A percentile compares a stretch with the other conserved stretches of the same genome.
Conservation (phyloP, 2,888 invertebrate genomes). For the Tryphoninae sp. region DNA sequence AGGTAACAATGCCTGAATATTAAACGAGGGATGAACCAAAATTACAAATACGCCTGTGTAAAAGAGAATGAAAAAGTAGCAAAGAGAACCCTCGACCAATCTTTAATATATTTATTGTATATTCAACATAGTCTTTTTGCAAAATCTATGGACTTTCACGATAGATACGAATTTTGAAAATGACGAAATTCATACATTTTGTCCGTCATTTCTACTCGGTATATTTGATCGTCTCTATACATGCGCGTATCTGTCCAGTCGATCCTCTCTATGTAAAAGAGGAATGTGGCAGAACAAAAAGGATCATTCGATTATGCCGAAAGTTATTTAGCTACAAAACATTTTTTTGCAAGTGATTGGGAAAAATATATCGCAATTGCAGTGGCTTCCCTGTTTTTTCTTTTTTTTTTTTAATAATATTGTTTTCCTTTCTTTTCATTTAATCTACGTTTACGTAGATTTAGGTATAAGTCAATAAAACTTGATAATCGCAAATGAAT, state of each 20-base stretch:
- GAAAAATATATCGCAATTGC: slow-evolving; percentile 29
- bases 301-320: slow-evolving; percentile 46
- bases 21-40: slow-evolving; percentile 2
- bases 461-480: slow-evolving; percentile 23
- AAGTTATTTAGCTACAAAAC: slow-evolving; percentile 1
- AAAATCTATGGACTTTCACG: slow-evolving; percentile 34
- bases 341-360: slow-evolving; percentile 29
- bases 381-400: neutral
- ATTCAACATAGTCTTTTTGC: slow-evolving; percentile 34
- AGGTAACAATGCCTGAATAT: neutral
- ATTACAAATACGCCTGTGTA: slow-evolving; percentile 4
- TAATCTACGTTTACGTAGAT: neutral
- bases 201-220: neutral
- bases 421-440: neutral
- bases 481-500: slow-evolving; percentile 26
- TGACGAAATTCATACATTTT: slow-evolving; percentile 10
- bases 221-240: slow-evolving; percentile 8
- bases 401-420: slow-evolving; percentile 2
- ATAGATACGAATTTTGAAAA: slow-evolving; percentile 41
- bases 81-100: slow-evolving; percentile 31
- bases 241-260: slow-evolving; percentile 30
- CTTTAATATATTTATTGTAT: slow-evolving; percentile 54
- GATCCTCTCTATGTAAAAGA: slow-evolving; percentile 46
- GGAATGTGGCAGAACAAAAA: slow-evolving; percentile 56
- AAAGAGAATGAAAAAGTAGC: slow-evolving; percentile 17